Evolutionary conservation across 1,140 invertebrate genomes (phyloP), one percentile per base, ranked within the genome.

Genomic region (Hyles euphorbiae): DNA sequence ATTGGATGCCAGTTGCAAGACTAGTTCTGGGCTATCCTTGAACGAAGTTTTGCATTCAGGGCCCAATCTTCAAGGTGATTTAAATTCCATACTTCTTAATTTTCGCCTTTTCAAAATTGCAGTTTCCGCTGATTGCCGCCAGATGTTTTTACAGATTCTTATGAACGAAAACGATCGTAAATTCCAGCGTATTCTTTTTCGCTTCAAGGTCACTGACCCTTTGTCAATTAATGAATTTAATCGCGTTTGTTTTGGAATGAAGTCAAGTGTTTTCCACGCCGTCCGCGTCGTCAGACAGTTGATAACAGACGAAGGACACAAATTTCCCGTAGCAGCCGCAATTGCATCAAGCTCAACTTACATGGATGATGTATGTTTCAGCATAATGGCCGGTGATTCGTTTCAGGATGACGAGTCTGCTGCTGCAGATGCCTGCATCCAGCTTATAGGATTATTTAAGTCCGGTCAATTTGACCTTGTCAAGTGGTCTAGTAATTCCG

Each of bases 31-130:
- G 8, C 5, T 61, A 6, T 64, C 67, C 3, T 43, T 74, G 3
- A 72, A 74, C 63, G 69, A 74, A 44, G 46, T 67, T 34, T 45
- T 69, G n/a, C 61, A 69, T 59, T 50, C 44, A 43, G 67, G 70
- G 8, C 59, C 60, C 2, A 72, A 72, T 45, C 12, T 75, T 46
- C 72, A 75, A 22, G 22, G 22, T 22, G 22, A 22, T 22, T 22
- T 22, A 22, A 22, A 22, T 22, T 22, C 22, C 36, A 67, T 70
- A 7, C 5, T 40, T 34, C 49, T 63, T 55, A 63, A 63, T 46
- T 63, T 59, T 47, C 57, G 61, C 11, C 56, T 65, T 12, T 53
- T 51, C 11, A n/a, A 12, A 3, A 49, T 65, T 9, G 63, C 63
- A 9, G 48, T 60, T 44, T 10, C n/a, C n/a, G 63, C 54, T 32